Percentiles rank a stretch among this genome's conserved stretches.
Conservation (phyloP, 2,797 vertebrate species). For the Gobio occitaniae region DNA sequence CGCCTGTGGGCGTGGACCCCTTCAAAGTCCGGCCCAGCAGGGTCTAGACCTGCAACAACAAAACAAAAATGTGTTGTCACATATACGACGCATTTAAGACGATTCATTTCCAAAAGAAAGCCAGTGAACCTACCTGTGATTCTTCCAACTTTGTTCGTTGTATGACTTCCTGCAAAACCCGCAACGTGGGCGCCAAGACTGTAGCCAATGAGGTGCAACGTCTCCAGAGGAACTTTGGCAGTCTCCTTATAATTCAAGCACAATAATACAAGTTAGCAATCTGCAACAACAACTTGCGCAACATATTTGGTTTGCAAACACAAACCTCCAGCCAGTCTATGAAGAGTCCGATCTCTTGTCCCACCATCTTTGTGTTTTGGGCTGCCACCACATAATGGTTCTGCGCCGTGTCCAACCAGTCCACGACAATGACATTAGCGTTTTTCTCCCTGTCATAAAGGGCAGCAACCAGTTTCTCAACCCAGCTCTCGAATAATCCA, state of each 20-base stretch:
- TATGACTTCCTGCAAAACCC: conserved; percentile 81
- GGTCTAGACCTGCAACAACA: conserved; percentile 76
- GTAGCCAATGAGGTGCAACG: conserved; percentile 84
- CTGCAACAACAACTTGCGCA: neutral
- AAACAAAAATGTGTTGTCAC: neutral
- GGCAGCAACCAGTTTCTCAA: conserved; percentile 78
- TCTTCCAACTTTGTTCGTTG: conserved; percentile 78
- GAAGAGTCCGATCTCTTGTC: conserved; percentile 77
- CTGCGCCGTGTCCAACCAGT: conserved; percentile 81
- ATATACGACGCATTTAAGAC: neutral
- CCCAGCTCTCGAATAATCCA: conserved; percentile 83
- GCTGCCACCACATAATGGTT: conserved; percentile 81
- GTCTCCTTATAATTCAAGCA: conserved; percentile 68
- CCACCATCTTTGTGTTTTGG: conserved; percentile 79
- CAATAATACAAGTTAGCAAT: neutral
- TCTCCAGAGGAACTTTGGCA: conserved; percentile 75
- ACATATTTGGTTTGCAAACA: conserved; percentile 4
- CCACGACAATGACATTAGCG: conserved; percentile 83
- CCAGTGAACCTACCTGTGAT: conserved; percentile 77
- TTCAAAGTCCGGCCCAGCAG: conserved; percentile 81
- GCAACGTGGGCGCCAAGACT: conserved; percentile 84
- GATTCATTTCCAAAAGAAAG: neutral
- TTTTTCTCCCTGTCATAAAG: conserved; percentile 75
- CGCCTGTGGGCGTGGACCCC: conserved; percentile 76
- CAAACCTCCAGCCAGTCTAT: conserved; percentile 84